Conservation (phyloP, 2,113 vertebrate genomes). For the Pelusios castaneus region DNA sequence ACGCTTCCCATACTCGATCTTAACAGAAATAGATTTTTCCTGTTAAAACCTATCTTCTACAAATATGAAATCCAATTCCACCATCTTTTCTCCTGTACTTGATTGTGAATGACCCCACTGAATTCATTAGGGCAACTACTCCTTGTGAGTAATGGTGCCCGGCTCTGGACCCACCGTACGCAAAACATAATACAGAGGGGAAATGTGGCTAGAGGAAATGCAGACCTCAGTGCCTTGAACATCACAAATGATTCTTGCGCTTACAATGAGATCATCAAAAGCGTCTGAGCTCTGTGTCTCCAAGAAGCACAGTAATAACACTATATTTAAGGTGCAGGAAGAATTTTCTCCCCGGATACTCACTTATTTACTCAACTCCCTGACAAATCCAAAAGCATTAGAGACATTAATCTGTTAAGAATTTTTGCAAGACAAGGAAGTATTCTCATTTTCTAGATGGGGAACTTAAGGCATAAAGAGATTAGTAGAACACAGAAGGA, state of each 20-base stretch:
- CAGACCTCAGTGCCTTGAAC: too few relatives aligned
- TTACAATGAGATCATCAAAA: not conserved
- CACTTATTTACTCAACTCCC: not conserved
- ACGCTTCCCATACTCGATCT: too few relatives aligned
- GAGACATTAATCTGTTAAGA: not conserved
- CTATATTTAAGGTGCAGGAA: not conserved
- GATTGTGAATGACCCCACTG: too few relatives aligned
- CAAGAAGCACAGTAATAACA: not conserved
- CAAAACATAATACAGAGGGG: not conserved
- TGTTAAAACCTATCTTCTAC: too few relatives aligned
- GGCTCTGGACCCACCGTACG: not conserved
- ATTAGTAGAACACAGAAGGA: not conserved
- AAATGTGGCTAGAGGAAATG: not conserved
- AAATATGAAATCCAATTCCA: too few relatives aligned
- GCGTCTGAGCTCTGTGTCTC: not conserved
- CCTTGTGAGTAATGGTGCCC: not conserved
- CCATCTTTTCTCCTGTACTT: too few relatives aligned
- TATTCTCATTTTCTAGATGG: not conserved
- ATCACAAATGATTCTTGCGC: not conserved
- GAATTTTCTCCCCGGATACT: not conserved
- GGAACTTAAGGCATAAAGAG: not conserved
- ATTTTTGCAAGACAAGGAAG: fast-evolving
- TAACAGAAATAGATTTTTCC: too few relatives aligned
- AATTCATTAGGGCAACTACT: too few relatives aligned
- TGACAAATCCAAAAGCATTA: fast-evolving